Evolutionary conservation across 2,888 invertebrate genomes (phyloP).

Genomic region (Spialia ferax): DNA sequence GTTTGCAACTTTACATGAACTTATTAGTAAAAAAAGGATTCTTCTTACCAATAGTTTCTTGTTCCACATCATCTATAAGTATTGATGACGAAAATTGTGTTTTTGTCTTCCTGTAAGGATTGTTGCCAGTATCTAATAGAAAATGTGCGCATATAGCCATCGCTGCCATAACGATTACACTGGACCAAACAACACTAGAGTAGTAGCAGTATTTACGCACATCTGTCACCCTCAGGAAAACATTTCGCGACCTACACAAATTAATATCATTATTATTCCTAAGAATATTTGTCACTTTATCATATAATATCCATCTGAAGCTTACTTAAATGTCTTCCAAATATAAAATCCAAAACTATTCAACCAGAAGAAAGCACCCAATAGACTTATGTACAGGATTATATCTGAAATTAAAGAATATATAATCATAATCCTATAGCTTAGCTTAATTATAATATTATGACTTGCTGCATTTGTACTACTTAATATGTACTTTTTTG

Average conservation of each 20-base stretch:
- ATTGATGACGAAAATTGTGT: slow-evolving; percentile 75
- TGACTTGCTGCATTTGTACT: no score
- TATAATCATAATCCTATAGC: no score
- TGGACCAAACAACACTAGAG: slow-evolving; percentile 93
- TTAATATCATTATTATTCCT: slow-evolving; percentile 40
- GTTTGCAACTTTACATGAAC: no score
- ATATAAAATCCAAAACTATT: slow-evolving; percentile 95
- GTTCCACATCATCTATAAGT: slow-evolving; percentile 85
- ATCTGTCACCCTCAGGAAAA: slow-evolving; percentile 94
- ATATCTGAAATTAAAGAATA: slow-evolving; percentile 88
- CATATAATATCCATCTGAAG: slow-evolving; percentile 39
- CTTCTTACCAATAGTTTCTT: slow-evolving; percentile 87
- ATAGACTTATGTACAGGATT: slow-evolving; percentile 90
- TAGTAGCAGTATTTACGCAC: slow-evolving; percentile 96
- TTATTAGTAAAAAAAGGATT: no score
- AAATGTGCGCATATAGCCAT: slow-evolving; percentile 94
- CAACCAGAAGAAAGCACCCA: slow-evolving; percentile 95
- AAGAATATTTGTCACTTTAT: slow-evolving; percentile 32
- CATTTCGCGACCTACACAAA: slow-evolving; percentile 91
- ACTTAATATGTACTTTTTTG: no score
- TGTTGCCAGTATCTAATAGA: slow-evolving; percentile 89
- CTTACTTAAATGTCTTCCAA: slow-evolving; percentile 94
- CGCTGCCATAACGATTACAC: slow-evolving; percentile 89
- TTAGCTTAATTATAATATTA: no score
- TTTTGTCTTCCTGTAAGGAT: slow-evolving; percentile 78